Evolutionary conservation across 2,888 invertebrate species (phyloP).

Genomic region (Cancer borealis): DNA sequence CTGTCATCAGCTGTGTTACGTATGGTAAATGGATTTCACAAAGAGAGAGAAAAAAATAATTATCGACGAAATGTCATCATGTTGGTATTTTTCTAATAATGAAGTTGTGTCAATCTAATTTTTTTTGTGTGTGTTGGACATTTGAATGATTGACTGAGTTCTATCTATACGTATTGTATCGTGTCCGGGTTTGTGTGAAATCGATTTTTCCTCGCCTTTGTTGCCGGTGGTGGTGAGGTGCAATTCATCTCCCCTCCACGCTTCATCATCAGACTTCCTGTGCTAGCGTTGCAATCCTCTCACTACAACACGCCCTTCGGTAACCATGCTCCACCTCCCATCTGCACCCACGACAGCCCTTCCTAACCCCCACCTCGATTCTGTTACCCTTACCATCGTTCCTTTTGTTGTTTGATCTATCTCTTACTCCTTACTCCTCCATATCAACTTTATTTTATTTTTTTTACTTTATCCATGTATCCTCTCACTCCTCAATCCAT

Average conservation of each 20-base stretch:
- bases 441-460: neutral
- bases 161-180: neutral
- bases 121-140: neutral
- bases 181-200: constrained; percentile 23
- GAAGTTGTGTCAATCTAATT: neutral
- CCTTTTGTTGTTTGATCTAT: neutral
- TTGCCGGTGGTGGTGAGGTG: constrained; percentile 5
- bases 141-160: constrained; percentile 16
- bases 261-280: constrained; percentile 16
- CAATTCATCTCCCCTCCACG: constrained; percentile 14
- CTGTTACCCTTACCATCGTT: neutral
- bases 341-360: neutral
- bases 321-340: neutral
- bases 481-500: no score
- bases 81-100: neutral
- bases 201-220: constrained; percentile 9
- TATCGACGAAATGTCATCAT: neutral
- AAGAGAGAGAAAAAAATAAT: neutral
- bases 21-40: neutral
- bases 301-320: neutral
- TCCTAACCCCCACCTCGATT: neutral
- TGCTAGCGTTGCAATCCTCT: neutral
- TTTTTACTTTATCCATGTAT: neutral
- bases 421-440: neutral
- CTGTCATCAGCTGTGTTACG: neutral